Percentiles rank a stretch among this genome's conserved stretches.
Conservation (phyloP, 2,888 invertebrate genomes). For the Cheilosia vernalis region DNA sequence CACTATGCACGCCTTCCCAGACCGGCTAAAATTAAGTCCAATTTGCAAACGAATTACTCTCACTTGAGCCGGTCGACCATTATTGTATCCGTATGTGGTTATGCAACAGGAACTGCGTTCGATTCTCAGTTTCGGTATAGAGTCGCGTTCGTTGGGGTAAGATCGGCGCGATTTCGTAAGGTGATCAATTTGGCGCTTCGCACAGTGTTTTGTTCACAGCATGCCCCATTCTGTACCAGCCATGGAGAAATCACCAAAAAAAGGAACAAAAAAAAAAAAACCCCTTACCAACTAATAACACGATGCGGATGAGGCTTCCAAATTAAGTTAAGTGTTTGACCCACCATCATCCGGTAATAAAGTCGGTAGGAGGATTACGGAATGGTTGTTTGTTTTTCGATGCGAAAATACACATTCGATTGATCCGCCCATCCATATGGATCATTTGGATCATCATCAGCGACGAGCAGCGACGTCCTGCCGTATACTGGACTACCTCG, state of each 20-base stretch:
- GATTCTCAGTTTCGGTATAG: constrained; percentile 58
- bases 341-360: constrained; percentile 74
- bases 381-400: constrained; percentile 67
- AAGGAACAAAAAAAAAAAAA: background rate
- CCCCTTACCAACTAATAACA: constrained; percentile 58
- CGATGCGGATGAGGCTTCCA: constrained; percentile 79
- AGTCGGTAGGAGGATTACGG: constrained; percentile 71
- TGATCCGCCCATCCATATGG: constrained; percentile 66
- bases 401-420: constrained; percentile 46
- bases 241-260: background rate
- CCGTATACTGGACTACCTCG: constrained; percentile 17
- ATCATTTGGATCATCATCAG: constrained; percentile 61
- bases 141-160: constrained; percentile 41
- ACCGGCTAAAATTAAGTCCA: constrained; percentile 11
- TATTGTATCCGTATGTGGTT: background rate
- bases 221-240: constrained; percentile 17
- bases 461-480: constrained; percentile 20
- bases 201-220: constrained; percentile 79
- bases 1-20: background rate
- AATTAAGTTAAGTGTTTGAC: constrained; percentile 82
- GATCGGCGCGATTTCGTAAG: constrained; percentile 77
- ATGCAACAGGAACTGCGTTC: constrained; percentile 24
- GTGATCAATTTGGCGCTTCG: constrained; percentile 84
- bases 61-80: constrained; percentile 2
- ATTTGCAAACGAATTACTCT: constrained; percentile 38